Conservation (phyloP, 2,888 invertebrate genomes). For the Notodonta ziczac region DNA sequence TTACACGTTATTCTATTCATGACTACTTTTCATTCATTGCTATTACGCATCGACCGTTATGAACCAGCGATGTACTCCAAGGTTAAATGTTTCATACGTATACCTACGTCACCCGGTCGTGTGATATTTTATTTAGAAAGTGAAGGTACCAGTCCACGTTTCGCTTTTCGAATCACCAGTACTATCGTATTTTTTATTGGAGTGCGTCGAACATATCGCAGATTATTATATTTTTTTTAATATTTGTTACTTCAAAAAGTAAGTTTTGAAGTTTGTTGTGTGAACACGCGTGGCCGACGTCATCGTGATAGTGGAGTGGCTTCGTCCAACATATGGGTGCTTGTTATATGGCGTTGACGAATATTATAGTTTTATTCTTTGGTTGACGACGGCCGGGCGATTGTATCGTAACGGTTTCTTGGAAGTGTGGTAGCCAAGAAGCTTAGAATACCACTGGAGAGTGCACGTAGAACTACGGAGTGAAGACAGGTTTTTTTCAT, state of each 20-base stretch:
- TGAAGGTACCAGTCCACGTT: slow-evolving; percentile 20
- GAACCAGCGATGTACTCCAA: slow-evolving; percentile 15
- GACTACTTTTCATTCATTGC: slow-evolving; percentile 15
- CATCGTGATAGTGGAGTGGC: background rate
- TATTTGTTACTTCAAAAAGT: slow-evolving; percentile 18
- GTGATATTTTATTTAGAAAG: slow-evolving; percentile 34
- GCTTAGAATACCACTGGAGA: no score
- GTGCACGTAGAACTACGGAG: no score
- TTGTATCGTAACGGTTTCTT: background rate
- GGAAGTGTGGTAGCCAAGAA: background rate
- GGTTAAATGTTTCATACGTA: slow-evolving; percentile 13
- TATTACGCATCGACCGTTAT: background rate
- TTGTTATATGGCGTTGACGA: background rate
- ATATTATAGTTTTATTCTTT: no score
- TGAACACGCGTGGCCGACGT: background rate
- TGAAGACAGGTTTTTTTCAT: no score
- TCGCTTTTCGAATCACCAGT: slow-evolving; percentile 22
- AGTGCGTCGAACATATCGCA: slow-evolving; percentile 14
- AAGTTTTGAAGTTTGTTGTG: background rate
- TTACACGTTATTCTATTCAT: slow-evolving; percentile 17
- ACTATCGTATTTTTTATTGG: slow-evolving; percentile 15
- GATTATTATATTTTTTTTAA: slow-evolving; percentile 8
- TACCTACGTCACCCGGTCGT: slow-evolving; percentile 3
- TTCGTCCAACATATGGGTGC: background rate
- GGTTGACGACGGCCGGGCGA: no score